Evolutionary conservation across 2,888 invertebrate genomes (phyloP).

Genomic region (Nymphalis polychloros): DNA sequence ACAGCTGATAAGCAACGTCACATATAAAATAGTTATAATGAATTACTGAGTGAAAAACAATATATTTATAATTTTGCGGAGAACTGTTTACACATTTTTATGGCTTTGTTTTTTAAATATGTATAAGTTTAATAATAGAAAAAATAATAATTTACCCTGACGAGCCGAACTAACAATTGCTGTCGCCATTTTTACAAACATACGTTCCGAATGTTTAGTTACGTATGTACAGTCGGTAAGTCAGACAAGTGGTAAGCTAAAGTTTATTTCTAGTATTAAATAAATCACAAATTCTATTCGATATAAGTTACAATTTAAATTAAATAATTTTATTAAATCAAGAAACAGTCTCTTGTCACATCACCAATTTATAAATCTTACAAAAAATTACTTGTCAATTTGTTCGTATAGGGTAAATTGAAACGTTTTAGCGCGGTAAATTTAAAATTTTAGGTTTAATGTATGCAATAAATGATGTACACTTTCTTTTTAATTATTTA

Average conservation of each 20-base stretch:
- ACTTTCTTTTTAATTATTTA: neutral
- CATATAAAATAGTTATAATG: constrained; percentile 5
- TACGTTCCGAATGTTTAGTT: constrained; percentile 45
- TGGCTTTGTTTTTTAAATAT: neutral
- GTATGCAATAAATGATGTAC: neutral
- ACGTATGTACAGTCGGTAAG: neutral
- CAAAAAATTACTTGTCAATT: neutral
- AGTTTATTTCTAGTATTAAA: neutral
- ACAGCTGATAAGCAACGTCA: constrained; percentile 36
- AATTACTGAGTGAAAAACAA: neutral
- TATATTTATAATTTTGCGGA: neutral
- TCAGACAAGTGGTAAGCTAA: neutral
- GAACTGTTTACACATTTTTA: neutral
- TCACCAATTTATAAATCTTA: neutral
- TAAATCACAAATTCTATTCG: neutral
- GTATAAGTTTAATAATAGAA: constrained; percentile 14
- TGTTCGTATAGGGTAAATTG: neutral
- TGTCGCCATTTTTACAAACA: constrained; percentile 69
- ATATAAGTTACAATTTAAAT: neutral
- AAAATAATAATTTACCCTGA: constrained; percentile 74
- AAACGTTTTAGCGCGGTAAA: neutral
- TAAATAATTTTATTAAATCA: neutral
- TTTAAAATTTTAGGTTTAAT: neutral
- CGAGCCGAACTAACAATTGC: constrained; percentile 81
- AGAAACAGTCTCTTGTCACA: neutral